These are phyloP conservation scores for Alcedo atthis DNA, from an alignment of 2,797 vertebrate species.

Conservation along the genomic window DNA sequence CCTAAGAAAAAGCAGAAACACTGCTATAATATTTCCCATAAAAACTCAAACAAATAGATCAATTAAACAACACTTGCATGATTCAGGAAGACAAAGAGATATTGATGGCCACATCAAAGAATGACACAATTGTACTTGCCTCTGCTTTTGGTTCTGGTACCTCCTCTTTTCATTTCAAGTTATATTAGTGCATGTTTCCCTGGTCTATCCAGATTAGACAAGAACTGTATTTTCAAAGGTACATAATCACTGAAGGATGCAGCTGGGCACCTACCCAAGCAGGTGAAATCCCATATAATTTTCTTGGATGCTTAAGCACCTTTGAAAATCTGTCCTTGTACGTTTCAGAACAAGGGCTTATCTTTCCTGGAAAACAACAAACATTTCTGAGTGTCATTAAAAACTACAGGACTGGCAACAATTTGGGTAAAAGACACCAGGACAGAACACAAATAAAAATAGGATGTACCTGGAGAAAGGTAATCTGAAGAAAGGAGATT, in stretches of 20 bases:
- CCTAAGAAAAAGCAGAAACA: conserved; percentile 11
- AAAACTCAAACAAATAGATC: conserved; percentile 32
- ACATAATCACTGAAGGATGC: neutral
- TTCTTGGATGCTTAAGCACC: neutral
- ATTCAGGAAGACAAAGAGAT: conserved; percentile 11
- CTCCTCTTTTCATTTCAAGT: neutral
- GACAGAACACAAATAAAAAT: neutral
- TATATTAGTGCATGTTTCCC: neutral
- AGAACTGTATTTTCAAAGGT: neutral
- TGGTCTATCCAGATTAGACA: neutral
- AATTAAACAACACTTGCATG: neutral
- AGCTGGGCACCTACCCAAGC: neutral
- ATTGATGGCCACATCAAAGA: conserved; percentile 9
- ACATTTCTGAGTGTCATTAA: neutral
- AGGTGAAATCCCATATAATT: neutral
- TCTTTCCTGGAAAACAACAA: neutral
- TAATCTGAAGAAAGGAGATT: neutral
- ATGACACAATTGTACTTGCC: neutral
- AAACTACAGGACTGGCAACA: neutral
- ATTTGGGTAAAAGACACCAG: neutral
- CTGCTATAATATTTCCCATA: neutral
- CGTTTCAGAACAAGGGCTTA: neutral
- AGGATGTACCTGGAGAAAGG: neutral
- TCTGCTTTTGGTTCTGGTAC: neutral
- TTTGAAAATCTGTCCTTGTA: neutral